These are phyloP conservation scores for Dioctria linearis DNA, from an alignment of 2,888 invertebrate species.

Conservation along the genomic window DNA sequence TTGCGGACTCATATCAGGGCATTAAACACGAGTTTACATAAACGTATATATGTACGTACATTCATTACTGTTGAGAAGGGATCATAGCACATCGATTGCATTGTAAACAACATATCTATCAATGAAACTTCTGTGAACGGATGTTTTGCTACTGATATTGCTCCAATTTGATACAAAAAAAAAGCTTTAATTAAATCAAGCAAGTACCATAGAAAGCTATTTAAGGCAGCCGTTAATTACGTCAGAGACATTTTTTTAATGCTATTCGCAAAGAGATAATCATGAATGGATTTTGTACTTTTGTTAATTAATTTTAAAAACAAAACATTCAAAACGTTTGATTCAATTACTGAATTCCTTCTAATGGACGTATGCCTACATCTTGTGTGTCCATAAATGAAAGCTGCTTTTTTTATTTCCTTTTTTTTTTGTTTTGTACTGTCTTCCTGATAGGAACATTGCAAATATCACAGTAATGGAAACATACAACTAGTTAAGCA, in stretches of 20 bases:
- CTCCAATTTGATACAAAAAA: neutral
- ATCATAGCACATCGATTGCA: constrained; percentile 23
- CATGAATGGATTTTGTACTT: neutral
- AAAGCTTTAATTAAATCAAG: constrained; percentile 1
- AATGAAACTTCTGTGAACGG: constrained; percentile 23
- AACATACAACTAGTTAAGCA: too few relatives aligned
- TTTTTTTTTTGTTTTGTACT: too few relatives aligned
- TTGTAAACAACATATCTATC: constrained; percentile 30
- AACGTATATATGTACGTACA: neutral
- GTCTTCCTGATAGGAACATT: too few relatives aligned
- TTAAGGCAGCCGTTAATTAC: neutral
- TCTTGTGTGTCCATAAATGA: too few relatives aligned
- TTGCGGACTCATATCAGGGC: constrained; percentile 1
- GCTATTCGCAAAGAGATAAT: neutral
- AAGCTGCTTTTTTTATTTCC: too few relatives aligned
- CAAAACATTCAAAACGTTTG: too few relatives aligned
- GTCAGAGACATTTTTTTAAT: constrained; percentile 6
- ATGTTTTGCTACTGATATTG: constrained; percentile 16
- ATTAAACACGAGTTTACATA: constrained; percentile 3
- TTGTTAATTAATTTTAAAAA: too few relatives aligned
- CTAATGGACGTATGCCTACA: too few relatives aligned
- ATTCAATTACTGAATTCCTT: too few relatives aligned
- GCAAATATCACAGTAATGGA: too few relatives aligned
- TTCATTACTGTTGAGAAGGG: neutral
- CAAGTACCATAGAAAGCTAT: neutral